phyloP scores from a whole-genome alignment of 2,113 vertebrate genomes.

The Vidua chalybeata region DNA sequence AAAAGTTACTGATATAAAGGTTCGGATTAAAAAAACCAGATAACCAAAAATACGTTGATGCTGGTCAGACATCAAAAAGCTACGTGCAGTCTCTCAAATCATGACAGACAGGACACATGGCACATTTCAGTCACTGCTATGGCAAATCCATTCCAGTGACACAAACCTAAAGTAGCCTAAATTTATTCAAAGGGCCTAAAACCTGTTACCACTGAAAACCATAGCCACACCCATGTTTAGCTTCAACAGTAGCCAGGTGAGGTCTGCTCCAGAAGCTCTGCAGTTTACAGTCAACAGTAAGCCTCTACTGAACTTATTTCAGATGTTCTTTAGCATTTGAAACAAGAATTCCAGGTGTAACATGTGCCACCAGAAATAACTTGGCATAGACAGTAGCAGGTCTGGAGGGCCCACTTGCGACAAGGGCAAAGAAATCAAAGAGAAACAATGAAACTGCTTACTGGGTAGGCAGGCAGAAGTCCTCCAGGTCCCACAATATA shows the following conservation, averaged over 20 bases:
- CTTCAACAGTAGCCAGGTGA: not conserved
- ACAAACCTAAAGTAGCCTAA: not conserved
- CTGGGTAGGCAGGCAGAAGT: constrained; percentile 95
- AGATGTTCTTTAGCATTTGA: not conserved
- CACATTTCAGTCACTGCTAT: not conserved
- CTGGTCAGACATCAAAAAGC: not conserved
- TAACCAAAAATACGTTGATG: accelerated
- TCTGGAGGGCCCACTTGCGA: not conserved
- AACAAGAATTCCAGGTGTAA: not conserved
- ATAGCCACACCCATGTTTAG: not conserved
- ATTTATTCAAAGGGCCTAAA: not conserved
- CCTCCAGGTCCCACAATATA: constrained; percentile 98
- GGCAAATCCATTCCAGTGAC: not conserved
- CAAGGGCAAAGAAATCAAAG: not conserved
- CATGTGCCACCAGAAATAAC: not conserved
- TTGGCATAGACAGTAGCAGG: not conserved
- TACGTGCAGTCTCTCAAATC: not conserved
- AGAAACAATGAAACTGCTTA: constrained; percentile 71
- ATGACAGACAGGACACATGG: not conserved
- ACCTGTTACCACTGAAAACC: not conserved
- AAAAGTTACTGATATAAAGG: not conserved
- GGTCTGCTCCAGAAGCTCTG: not conserved
- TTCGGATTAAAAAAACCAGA: not conserved
- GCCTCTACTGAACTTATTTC: not conserved
- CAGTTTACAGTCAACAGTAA: not conserved